Evolutionary conservation across 2,113 vertebrate species (phyloP).

Genomic region (Clarias gariepinus): DNA sequence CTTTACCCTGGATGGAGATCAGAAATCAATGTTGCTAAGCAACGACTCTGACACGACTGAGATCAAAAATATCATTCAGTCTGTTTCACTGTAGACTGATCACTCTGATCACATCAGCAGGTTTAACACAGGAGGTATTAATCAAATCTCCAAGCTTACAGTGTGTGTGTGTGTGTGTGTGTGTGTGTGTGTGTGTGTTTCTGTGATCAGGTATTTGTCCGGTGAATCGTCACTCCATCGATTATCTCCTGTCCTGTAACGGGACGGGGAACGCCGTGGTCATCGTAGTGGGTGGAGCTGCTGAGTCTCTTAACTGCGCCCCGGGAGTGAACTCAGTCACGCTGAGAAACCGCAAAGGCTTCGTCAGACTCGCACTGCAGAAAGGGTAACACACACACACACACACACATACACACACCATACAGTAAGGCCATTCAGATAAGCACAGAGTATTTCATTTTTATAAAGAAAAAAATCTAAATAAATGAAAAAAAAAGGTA

Average conservation of each 20-base stretch:
- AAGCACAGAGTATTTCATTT: background rate
- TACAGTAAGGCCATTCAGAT: background rate
- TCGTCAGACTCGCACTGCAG: slow-evolving; percentile 85
- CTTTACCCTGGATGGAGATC: too few species aligned
- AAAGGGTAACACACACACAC: slow-evolving; percentile 77
- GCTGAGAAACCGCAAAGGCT: slow-evolving; percentile 88
- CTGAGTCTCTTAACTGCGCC: slow-evolving; percentile 87
- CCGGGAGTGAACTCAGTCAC: slow-evolving; percentile 86
- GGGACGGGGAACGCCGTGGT: slow-evolving; percentile 91
- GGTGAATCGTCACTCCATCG: slow-evolving; percentile 90
- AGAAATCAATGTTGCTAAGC: too few species aligned
- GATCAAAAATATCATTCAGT: too few species aligned
- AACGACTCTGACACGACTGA: too few species aligned
- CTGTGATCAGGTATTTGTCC: slow-evolving; percentile 86
- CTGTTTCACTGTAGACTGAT: too few species aligned
- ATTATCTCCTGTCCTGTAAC: slow-evolving; percentile 88
- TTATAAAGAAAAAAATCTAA: background rate
- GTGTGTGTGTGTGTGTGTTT: slow-evolving; percentile 6
- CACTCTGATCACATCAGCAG: too few species aligned
- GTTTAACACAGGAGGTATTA: background rate
- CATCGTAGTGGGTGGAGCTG: slow-evolving; percentile 91
- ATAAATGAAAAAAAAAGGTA: too few species aligned
- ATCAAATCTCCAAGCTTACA: too few species aligned
- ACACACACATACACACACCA: slow-evolving; percentile 9
- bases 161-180: slow-evolving; percentile 20